These are phyloP conservation scores for Actenoides lindsayi DNA, from an alignment of 2,113 vertebrate genomes.

Conservation along the genomic window DNA sequence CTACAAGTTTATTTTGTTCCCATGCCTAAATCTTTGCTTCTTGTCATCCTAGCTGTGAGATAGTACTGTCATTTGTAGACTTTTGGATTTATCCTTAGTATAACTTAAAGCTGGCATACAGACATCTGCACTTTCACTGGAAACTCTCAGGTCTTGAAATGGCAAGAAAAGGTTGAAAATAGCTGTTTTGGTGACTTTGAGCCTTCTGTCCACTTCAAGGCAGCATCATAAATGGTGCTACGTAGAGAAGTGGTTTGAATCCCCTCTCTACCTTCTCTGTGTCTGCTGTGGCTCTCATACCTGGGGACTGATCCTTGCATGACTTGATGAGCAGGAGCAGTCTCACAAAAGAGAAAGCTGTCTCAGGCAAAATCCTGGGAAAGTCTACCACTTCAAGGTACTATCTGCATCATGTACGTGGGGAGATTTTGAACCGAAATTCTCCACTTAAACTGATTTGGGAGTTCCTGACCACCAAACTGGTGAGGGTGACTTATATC, in stretches of 20 bases:
- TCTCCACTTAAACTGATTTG: not conserved
- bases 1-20: not conserved
- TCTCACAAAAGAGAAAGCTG: not conserved
- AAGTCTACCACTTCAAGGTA: not conserved
- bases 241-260: not conserved
- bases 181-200: not conserved
- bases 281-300: no score
- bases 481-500: not conserved
- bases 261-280: accelerated
- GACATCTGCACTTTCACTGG: not conserved
- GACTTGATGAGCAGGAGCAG: not conserved
- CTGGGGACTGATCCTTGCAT: not conserved
- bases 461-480: not conserved
- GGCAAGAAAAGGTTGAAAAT: not conserved
- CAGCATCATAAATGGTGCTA: not conserved
- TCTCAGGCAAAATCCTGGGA: not conserved
- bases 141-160: not conserved
- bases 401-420: accelerated
- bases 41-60: not conserved
- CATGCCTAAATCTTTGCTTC: not conserved
- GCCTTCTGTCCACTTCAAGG: not conserved
- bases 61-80: not conserved
- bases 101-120: not conserved
- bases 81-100: not conserved
- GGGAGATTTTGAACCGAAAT: not conserved